phyloP scores from a whole-genome alignment of 2,797 vertebrate genomes.

The Tamandua tetradactyla region DNA sequence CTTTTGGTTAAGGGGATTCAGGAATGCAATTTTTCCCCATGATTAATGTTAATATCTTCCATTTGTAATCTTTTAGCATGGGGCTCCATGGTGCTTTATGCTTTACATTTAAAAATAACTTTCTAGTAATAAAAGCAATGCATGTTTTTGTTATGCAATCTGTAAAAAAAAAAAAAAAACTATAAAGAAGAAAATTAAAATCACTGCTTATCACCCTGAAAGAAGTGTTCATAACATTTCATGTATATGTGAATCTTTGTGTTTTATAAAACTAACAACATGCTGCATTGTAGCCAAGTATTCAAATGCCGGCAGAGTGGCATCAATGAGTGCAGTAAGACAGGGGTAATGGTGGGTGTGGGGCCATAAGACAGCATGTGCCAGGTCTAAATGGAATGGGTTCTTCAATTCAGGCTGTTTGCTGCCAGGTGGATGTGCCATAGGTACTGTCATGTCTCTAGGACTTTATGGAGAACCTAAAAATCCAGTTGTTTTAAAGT shows the following conservation, averaged over 20 bases:
- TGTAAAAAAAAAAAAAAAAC: constrained; percentile 2
- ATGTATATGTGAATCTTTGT: neutral
- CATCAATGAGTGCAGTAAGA: neutral
- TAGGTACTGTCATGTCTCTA: neutral
- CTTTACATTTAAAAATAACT: constrained; percentile 18
- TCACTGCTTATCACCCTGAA: neutral
- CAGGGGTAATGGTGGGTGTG: too few relatives aligned
- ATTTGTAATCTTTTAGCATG: constrained; percentile 37
- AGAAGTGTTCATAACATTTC: neutral
- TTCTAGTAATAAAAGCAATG: constrained; percentile 42
- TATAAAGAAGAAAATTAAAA: constrained; percentile 44
- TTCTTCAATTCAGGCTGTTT: too few relatives aligned
- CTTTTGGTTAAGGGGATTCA: constrained; percentile 37
- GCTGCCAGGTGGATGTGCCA: too few relatives aligned
- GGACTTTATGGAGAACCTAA: neutral
- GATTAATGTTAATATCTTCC: constrained; percentile 48
- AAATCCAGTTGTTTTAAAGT: neutral
- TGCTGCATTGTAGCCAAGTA: neutral
- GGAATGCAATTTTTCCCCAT: constrained; percentile 47
- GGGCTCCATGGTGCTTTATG: neutral
- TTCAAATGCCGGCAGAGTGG: neutral
- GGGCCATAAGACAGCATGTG: neutral
- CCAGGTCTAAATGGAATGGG: neutral
- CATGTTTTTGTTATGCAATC: neutral
- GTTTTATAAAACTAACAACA: neutral